These are phyloP conservation scores for Syrmaticus mikado DNA, from an alignment of 2,113 vertebrate species.

Conservation along the genomic window DNA sequence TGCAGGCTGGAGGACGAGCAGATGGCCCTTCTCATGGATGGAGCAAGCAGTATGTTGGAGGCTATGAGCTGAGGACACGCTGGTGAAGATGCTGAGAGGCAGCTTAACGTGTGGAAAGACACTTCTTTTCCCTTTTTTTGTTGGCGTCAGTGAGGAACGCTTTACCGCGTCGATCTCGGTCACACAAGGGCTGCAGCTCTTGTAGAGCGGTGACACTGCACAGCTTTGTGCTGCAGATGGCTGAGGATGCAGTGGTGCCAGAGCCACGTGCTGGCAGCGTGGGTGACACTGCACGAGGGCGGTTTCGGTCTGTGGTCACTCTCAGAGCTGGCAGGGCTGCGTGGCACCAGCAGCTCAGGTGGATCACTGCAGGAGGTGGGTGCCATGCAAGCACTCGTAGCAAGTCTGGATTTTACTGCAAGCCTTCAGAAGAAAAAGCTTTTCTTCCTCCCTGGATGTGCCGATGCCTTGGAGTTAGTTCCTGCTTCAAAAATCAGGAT, in stretches of 20 bases:
- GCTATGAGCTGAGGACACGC: not conserved
- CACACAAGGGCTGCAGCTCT: not conserved
- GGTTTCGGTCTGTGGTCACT: not conserved
- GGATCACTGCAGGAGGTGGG: not conserved
- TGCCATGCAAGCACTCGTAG: not conserved
- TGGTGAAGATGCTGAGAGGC: not conserved
- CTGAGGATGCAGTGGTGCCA: not conserved
- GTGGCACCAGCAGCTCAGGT: not conserved
- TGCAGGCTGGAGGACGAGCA: not conserved
- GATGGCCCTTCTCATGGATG: not conserved
- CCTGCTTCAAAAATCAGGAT: not conserved
- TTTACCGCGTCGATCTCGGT: not conserved
- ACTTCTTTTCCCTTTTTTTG: not conserved
- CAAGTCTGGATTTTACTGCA: not conserved
- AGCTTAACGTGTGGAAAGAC: not conserved
- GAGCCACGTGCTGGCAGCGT: not conserved
- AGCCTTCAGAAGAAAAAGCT: not conserved
- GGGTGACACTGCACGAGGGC: accelerated
- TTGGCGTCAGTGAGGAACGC: not conserved
- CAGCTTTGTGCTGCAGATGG: not conserved
- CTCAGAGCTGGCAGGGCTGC: not conserved
- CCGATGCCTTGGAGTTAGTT: not conserved
- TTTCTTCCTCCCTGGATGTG: not conserved
- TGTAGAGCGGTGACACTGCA: not conserved
- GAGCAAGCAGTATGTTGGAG: not conserved